phyloP scores from a whole-genome alignment of 2,113 vertebrate genomes.

The Thoracochromis brauschi region DNA sequence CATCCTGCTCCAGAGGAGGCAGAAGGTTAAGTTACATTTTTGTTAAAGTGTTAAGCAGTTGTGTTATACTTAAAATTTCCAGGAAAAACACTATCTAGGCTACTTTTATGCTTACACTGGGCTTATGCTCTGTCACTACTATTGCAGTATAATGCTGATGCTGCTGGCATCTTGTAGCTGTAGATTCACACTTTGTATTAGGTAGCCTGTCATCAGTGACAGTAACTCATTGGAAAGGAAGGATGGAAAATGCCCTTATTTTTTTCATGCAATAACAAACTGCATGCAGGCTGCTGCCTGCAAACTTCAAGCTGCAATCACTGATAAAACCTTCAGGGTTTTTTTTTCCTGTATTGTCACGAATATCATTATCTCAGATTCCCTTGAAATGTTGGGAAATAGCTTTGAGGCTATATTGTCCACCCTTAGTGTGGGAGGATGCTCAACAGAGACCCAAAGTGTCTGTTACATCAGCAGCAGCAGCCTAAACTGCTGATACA shows the following conservation, averaged over 20 bases:
- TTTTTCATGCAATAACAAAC: background rate
- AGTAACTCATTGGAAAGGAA: background rate
- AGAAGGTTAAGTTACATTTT: background rate
- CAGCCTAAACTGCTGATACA: background rate
- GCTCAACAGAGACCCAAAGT: background rate
- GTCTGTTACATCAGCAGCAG: background rate
- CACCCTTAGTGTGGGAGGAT: background rate
- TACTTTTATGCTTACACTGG: background rate
- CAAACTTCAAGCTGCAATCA: background rate
- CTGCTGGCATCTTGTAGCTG: background rate
- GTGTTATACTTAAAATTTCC: background rate
- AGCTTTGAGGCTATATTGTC: background rate
- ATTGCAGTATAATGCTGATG: background rate
- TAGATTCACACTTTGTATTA: background rate
- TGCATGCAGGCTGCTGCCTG: background rate
- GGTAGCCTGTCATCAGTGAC: background rate
- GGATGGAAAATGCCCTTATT: background rate
- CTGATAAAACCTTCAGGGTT: background rate
- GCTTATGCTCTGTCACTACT: background rate
- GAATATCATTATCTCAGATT: background rate
- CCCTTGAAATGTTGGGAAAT: background rate
- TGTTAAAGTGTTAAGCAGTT: background rate
- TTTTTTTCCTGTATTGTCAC: background rate
- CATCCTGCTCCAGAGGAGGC: background rate
- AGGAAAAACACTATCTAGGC: background rate